Evolutionary conservation across 2,888 invertebrate species (phyloP), one percentile per base, ranked within the genome.

Genomic region (Gastracanthus pulcherrimus): DNA sequence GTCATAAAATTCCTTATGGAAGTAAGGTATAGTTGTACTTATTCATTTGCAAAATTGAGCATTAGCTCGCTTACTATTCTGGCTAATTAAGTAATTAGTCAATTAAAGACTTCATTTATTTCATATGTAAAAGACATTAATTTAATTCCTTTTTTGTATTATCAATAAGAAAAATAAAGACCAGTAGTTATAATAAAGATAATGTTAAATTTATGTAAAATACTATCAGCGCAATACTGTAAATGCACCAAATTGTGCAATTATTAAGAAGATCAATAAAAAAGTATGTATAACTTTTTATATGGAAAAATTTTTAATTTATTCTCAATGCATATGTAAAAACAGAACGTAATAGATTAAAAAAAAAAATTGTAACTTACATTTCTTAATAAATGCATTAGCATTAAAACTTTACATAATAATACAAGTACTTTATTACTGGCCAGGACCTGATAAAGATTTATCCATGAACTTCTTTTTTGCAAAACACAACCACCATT

Each of bases 381-480:
- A 66, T 55, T 58, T 29, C 26, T 60, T 64, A 79, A 38, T 60
- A 72, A 76, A 76, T 75, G 41, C 55, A 76, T 62, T 78, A 81
- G 36, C 67, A 80, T 77, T 67, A 71, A 62, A 75, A 71, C 48
- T 71, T 77, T 80, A 48, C 26, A 77, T 29, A 74, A 60, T 26
- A 60, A 45, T 51, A 69, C 16, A 55, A 75, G 2, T 58, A 45
- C 13, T 76, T 75, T 51, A 81, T 94, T 92, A 96, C 91, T 96
- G 96, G 58, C 98, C 98, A 2, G 97, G 98, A 0, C 96, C 97
- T 41, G 97, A 96, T 36, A 99, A 93, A 36, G 98, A 98, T 91
- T 99, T 99, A 92, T 99, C 99, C 99, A 99, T 99, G 92, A 99
- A 99, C 94, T 98, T 98, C 94, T 98, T 98, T 91, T 98, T 98